These are phyloP conservation scores for Serrognathus titanus DNA, from an alignment of 2,888 invertebrate species.

Conservation along the genomic window DNA sequence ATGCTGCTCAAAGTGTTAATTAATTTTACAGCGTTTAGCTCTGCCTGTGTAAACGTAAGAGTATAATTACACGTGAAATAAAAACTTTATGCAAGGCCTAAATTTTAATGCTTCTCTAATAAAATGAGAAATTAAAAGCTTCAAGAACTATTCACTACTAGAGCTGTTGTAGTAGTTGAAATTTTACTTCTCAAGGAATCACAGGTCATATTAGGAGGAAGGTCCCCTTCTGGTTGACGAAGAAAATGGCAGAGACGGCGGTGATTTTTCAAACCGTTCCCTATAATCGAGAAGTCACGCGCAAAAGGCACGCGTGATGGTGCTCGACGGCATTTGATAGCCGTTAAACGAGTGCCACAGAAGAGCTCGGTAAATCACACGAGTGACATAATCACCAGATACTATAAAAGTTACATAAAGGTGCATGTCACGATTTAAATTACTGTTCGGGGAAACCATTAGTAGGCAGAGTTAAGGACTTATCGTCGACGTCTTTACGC, in stretches of 20 bases:
- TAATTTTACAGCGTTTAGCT: no score
- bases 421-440: slow-evolving; percentile 29
- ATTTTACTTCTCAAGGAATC: no score
- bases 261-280: slow-evolving; percentile 2
- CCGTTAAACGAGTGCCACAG: slow-evolving; percentile 32
- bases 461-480: background rate
- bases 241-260: background rate
- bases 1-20: no score
- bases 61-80: no score
- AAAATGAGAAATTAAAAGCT: no score
- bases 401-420: slow-evolving; percentile 28
- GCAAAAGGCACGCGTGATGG: slow-evolving; percentile 29
- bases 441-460: slow-evolving; percentile 12
- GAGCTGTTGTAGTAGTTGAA: no score
- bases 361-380: slow-evolving; percentile 30
- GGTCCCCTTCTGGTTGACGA: background rate
- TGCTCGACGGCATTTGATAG: slow-evolving; percentile 29
- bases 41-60: no score
- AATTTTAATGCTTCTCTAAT: no score
- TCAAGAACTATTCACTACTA: no score
- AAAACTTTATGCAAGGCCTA: no score
- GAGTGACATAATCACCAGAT: slow-evolving; percentile 25
- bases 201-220: no score
- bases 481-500: no score
- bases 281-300: slow-evolving; percentile 30